Evolutionary conservation across 2,113 vertebrate genomes (phyloP).

Genomic region (Motacilla tschutschensis): DNA sequence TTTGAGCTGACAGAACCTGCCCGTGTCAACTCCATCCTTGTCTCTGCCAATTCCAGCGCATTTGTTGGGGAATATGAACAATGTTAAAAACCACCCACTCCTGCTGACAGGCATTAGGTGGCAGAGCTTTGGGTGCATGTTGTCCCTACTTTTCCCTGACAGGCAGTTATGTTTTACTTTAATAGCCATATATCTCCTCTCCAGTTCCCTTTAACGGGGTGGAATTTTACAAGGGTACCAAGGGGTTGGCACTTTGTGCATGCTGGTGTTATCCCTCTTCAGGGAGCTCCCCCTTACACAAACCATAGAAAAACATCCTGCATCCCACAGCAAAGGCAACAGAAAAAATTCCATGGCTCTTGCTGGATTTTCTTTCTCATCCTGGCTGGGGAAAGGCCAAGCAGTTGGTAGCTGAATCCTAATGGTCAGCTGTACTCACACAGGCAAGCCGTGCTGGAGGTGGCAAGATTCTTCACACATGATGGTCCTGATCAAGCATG

Average conservation of each 20-base stretch:
- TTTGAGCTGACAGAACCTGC: constrained; percentile 71
- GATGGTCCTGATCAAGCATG: not conserved
- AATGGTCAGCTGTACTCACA: not conserved
- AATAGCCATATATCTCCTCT: constrained; percentile 59
- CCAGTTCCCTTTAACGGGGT: not conserved
- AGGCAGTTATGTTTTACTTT: constrained; percentile 68
- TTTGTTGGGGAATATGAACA: constrained; percentile 38
- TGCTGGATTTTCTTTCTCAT: not conserved
- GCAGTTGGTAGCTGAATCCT: not conserved
- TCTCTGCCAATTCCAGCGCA: constrained; percentile 46
- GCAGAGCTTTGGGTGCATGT: constrained; percentile 6
- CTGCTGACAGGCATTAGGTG: constrained; percentile 63
- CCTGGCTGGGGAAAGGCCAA: not conserved
- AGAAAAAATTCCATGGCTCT: accelerated
- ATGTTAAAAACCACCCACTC: constrained; percentile 21
- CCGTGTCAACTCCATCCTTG: constrained; percentile 58
- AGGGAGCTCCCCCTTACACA: not conserved
- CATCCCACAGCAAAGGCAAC: not conserved
- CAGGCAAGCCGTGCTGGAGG: not conserved
- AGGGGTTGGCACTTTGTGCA: not conserved
- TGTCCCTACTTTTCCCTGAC: constrained; percentile 61
- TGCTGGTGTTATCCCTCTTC: not conserved
- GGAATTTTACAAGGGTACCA: constrained; percentile 23
- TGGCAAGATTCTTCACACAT: not conserved
- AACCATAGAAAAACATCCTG: not conserved